Percentiles rank a stretch among this genome's conserved stretches.
These are phyloP conservation scores for Drosophila arizonae DNA, from an alignment of 1,140 invertebrate genomes.

Conservation along the genomic window DNA sequence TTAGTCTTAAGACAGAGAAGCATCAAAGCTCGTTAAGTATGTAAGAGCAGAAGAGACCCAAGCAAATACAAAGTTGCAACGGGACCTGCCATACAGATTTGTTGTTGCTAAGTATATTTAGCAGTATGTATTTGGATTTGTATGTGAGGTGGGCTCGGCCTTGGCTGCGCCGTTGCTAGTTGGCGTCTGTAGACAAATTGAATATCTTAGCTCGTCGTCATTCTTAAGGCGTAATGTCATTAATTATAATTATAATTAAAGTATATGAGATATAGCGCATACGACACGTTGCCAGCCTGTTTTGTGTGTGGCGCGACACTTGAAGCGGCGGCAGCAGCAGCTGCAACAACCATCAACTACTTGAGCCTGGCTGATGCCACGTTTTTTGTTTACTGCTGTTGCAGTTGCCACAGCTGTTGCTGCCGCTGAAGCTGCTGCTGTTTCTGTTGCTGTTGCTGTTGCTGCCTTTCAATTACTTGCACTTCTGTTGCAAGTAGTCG, in stretches of 20 bases:
- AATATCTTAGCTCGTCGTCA: constrained; percentile 50
- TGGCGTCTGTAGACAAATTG: constrained; percentile 54
- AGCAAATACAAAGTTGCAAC: too few species aligned
- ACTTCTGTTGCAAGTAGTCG: constrained; percentile 32
- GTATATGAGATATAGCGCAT: constrained; percentile 54
- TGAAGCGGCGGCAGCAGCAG: constrained; percentile 34
- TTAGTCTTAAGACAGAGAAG: too few species aligned
- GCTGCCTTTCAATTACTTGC: constrained; percentile 67
- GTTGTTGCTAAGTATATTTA: too few species aligned
- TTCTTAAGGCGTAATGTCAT: constrained; percentile 58
- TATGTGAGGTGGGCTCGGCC: constrained; percentile 16
- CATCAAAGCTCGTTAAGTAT: too few species aligned
- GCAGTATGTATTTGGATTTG: background rate
- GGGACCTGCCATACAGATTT: too few species aligned
- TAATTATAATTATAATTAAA: constrained; percentile 62
- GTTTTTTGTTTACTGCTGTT: constrained; percentile 33
- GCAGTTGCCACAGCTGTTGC: constrained; percentile 9
- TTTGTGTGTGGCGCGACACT: constrained; percentile 28
- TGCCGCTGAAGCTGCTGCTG: constrained; percentile 30
- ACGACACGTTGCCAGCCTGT: constrained; percentile 57
- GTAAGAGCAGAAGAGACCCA: too few species aligned
- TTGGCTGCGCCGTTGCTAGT: constrained; percentile 2
- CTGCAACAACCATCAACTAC: constrained; percentile 32
- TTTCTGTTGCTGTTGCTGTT: constrained; percentile 17
- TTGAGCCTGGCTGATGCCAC: constrained; percentile 21